Evolutionary conservation across 2,888 invertebrate species (phyloP).

Genomic region (Biston stratarius): DNA sequence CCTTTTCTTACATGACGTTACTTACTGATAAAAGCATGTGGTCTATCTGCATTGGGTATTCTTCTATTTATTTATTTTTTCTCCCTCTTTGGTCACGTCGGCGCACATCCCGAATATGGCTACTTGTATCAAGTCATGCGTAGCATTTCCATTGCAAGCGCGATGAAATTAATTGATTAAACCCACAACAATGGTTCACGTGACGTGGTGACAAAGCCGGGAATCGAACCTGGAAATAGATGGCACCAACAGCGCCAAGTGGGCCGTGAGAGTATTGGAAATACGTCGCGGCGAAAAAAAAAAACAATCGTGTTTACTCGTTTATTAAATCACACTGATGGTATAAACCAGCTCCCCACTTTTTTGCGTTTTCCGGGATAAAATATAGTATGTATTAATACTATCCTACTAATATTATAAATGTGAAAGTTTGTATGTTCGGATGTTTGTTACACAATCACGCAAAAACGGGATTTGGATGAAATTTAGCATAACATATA

Average conservation of each 20-base stretch:
- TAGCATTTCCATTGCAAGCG: conserved; percentile 60
- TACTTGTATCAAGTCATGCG: conserved; percentile 49
- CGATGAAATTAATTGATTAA: conserved; percentile 54
- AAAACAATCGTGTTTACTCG: neutral
- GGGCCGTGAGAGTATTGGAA: conserved; percentile 21
- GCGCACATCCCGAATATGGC: conserved; percentile 22
- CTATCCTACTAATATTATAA: too few species aligned
- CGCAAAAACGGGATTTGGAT: too few species aligned
- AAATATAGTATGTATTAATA: too few species aligned
- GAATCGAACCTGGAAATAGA: conserved; percentile 45
- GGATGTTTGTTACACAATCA: too few species aligned
- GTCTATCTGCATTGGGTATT: neutral
- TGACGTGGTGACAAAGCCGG: conserved; percentile 40
- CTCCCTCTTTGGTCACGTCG: conserved; percentile 1
- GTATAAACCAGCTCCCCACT: too few species aligned
- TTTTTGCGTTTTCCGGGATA: too few species aligned
- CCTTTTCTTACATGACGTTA: neutral
- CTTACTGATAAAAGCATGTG: neutral
- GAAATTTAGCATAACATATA: too few species aligned
- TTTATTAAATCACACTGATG: too few species aligned
- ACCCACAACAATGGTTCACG: conserved; percentile 53
- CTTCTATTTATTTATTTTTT: neutral
- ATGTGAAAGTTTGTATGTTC: too few species aligned
- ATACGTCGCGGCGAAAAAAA: conserved; percentile 14
- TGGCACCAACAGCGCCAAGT: conserved; percentile 27